Evolutionary conservation across 2,797 vertebrate genomes (phyloP).

Genomic region (Siniperca scherzeri): DNA sequence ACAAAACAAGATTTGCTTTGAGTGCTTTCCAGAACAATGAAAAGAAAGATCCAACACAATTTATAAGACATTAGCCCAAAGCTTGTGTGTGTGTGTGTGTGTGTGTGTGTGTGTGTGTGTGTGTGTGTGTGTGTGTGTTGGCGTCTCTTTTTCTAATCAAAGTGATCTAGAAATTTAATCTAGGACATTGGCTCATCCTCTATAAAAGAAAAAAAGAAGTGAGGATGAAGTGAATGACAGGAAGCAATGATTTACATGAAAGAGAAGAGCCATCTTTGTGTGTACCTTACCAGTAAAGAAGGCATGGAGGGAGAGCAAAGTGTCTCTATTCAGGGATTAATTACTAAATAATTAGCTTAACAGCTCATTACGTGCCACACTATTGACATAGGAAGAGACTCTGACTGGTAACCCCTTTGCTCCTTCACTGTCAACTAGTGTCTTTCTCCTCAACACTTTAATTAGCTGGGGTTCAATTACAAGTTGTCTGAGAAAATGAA

Average conservation of each 20-base stretch:
- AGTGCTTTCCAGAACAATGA: background rate
- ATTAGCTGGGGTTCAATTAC: conserved; percentile 62
- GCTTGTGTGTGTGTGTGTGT: background rate
- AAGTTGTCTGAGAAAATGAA: conserved; percentile 65
- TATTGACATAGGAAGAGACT: conserved; percentile 46
- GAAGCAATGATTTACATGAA: conserved; percentile 28
- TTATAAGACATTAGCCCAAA: background rate
- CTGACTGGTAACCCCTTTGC: conserved; percentile 32
- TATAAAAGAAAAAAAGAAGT: background rate
- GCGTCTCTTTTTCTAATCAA: conserved; percentile 1
- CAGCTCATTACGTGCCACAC: conserved; percentile 47
- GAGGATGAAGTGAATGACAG: conserved; percentile 22
- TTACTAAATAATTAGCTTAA: conserved; percentile 65
- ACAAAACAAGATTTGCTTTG: background rate
- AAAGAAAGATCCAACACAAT: background rate
- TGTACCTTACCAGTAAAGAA: conserved; percentile 10
- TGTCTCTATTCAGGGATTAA: conserved; percentile 47
- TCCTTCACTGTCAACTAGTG: conserved; percentile 42
- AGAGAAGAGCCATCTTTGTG: background rate
- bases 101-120: background rate
- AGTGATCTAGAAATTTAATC: conserved; percentile 30
- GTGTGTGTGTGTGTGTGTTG: background rate
- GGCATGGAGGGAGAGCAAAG: conserved; percentile 25
- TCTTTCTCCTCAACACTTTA: conserved; percentile 48
- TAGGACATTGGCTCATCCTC: background rate